Evolutionary conservation across 92 coral and sea anemone species (phyloP).

Genomic region (Virgularia gustaviana): DNA sequence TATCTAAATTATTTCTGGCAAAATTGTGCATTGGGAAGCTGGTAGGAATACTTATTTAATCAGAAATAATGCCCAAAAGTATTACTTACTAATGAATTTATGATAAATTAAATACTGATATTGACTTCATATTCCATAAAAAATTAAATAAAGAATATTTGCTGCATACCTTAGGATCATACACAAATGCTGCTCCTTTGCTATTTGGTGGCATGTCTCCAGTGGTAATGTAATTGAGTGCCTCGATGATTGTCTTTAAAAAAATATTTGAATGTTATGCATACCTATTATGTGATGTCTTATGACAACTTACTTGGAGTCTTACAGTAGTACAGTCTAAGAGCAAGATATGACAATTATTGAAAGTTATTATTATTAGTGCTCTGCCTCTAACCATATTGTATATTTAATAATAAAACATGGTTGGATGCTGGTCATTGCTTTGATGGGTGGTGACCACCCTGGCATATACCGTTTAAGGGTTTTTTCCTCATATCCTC

Average conservation of each 20-base stretch:
- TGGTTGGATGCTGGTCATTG: too few relatives aligned
- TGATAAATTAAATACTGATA: background rate
- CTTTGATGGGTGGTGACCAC: too few relatives aligned
- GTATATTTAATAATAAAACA: too few relatives aligned
- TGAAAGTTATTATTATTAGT: background rate
- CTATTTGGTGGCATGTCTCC: conserved; percentile 97
- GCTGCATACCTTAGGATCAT: conserved; percentile 84
- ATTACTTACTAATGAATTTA: too few relatives aligned
- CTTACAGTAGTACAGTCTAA: background rate
- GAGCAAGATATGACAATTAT: background rate
- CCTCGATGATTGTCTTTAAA: conserved; percentile 82
- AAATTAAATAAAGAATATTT: background rate
- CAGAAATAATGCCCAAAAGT: background rate
- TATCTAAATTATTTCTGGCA: too few relatives aligned
- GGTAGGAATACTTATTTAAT: too few relatives aligned
- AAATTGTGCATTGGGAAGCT: too few relatives aligned
- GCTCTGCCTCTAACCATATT: too few relatives aligned
- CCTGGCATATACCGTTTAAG: too few relatives aligned
- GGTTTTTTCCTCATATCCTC: too few relatives aligned
- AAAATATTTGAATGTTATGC: too few relatives aligned
- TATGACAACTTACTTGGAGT: background rate
- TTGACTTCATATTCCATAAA: background rate
- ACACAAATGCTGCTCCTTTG: conserved; percentile 80
- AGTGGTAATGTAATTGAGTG: conserved; percentile 87
- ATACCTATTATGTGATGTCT: too few relatives aligned